A percentile compares a stretch with the other conserved stretches of the same genome.
Evolutionary conservation across 2,888 invertebrate genomes (phyloP).

Genomic region (Hyposoter didymator): DNA sequence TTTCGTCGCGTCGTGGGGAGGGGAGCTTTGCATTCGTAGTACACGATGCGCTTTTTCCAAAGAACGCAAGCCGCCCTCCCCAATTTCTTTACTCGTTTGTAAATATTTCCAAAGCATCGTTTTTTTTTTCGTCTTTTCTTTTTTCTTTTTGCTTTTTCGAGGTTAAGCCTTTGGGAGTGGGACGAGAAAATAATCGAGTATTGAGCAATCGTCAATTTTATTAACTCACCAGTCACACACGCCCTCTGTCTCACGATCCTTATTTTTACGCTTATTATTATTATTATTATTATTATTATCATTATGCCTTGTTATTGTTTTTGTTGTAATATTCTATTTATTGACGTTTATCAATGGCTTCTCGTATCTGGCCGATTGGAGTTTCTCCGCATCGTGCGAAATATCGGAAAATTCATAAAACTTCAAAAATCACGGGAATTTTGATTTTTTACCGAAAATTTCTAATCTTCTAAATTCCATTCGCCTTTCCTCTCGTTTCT

Average conservation of each 20-base stretch:
- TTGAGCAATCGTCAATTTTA: slow-evolving; percentile 53
- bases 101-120: neutral
- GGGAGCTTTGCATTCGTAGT: slow-evolving; percentile 19
- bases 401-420: neutral
- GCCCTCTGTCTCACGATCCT: slow-evolving; percentile 56
- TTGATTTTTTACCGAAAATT: neutral
- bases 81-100: neutral
- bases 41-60: slow-evolving; percentile 15
- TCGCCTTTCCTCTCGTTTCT: slow-evolving; percentile 12
- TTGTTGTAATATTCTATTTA: slow-evolving; percentile 4
- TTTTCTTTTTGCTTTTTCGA: neutral
- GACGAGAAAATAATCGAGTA: slow-evolving; percentile 18
- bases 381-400: neutral
- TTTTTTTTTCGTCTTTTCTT: no score
- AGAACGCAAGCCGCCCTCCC: slow-evolving; percentile 2
- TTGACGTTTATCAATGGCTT: neutral
- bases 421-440: no score
- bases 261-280: slow-evolving; percentile 12
- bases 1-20: neutral
- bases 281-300: neutral
- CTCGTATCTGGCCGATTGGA: neutral
- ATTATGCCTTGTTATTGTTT: neutral
- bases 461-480: slow-evolving; percentile 33
- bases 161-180: neutral
- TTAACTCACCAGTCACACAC: slow-evolving; percentile 47